Conservation (phyloP, 2,888 invertebrate species). For the Rhimphoctona megacephalus region DNA sequence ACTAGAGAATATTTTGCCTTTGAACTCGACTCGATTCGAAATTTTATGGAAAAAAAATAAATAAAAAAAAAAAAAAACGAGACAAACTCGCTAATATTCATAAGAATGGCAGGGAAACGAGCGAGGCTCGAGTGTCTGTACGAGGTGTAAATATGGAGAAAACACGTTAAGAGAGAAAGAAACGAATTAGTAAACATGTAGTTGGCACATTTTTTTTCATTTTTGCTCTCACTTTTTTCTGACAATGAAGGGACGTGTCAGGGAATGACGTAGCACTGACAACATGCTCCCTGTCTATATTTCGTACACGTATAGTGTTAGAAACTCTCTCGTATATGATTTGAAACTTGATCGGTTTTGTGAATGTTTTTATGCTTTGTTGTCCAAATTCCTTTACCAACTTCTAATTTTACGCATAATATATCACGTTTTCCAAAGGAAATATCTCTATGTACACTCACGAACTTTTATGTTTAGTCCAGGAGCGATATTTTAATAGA, state of each 20-base stretch:
- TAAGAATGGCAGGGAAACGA: conserved; percentile 56
- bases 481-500: too few relatives aligned
- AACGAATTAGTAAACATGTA: conserved; percentile 51
- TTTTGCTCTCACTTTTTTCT: conserved; percentile 16
- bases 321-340: conserved; percentile 10
- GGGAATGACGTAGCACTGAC: conserved; percentile 21
- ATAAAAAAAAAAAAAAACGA: conserved; percentile 37
- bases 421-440: background rate
- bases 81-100: conserved; percentile 58
- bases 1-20: conserved; percentile 3
- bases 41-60: conserved; percentile 55
- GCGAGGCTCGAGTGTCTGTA: conserved; percentile 31
- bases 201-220: conserved; percentile 38
- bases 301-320: conserved; percentile 8
- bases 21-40: conserved; percentile 35
- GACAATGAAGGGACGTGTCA: conserved; percentile 47
- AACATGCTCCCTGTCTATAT: conserved; percentile 3
- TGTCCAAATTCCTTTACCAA: too few relatives aligned
- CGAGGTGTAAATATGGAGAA: conserved; percentile 18
- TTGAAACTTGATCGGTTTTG: conserved; percentile 24
- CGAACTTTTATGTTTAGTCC: background rate
- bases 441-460: background rate
- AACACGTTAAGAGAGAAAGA: conserved; percentile 38
- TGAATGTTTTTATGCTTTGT: background rate
- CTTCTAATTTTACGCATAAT: background rate